These are phyloP conservation scores for Cotesia glomerata DNA, from an alignment of 1,140 invertebrate genomes.

Conservation along the genomic window DNA sequence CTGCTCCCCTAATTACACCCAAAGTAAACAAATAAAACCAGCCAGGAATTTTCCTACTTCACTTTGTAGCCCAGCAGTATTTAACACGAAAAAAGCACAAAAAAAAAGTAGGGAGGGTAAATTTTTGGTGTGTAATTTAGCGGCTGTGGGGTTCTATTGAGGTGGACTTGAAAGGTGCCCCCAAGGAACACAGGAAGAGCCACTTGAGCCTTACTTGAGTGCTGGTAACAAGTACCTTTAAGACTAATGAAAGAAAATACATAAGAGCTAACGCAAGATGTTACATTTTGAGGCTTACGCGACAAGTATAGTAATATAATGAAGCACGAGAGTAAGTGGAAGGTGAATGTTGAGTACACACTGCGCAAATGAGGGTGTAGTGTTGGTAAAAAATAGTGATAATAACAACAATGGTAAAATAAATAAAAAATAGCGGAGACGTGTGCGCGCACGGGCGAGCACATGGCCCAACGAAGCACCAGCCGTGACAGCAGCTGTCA, in stretches of 20 bases:
- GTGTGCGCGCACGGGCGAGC: slow-evolving; percentile 33
- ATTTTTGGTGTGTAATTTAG: not conserved
- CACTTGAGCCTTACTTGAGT: not conserved
- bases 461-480: slow-evolving; percentile 49
- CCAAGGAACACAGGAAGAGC: not conserved
- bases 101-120: not conserved
- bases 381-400: too few species aligned
- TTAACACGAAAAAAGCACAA: not conserved
- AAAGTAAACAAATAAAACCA: not conserved
- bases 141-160: not conserved
- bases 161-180: not conserved
- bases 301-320: slow-evolving; percentile 1
- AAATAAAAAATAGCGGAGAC: slow-evolving; percentile 5
- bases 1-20: too few species aligned
- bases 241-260: slow-evolving; percentile 1
- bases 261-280: not conserved
- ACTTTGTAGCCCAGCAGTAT: not conserved
- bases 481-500: slow-evolving; percentile 55
- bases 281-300: not conserved
- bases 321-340: not conserved
- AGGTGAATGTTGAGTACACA: not conserved
- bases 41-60: not conserved
- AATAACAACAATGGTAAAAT: not conserved
- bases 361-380: slow-evolving; percentile 21
- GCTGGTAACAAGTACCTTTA: not conserved